Base-by-base conservation (phyloP, 2,888 invertebrate species). In the Phrixothrix hirtus region DNA sequence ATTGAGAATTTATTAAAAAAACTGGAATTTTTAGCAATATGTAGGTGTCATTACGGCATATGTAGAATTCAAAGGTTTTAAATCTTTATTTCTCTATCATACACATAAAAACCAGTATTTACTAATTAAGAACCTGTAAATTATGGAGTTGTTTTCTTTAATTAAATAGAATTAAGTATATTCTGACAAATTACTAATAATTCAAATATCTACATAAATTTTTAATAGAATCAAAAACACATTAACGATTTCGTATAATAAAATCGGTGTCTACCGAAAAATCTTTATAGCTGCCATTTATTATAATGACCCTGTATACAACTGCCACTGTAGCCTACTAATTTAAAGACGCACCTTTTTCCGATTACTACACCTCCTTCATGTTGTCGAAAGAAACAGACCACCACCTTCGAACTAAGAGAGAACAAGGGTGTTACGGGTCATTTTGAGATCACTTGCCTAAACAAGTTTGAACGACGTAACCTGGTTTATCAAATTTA, bases 401-500 rank as follows among this genome's bases (percentile, higher is more conserved):
- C n/a, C n/a, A n/a, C n/a, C n/a, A n/a, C n/a, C n/a, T n/a, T n/a
- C n/a, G 21, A 21, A 21, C 21, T 21, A 21, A 7, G 21, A n/a
- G n/a, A 21, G 21, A 5, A 21, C 21, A 21, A 21, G 21, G 21
- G 21, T 21, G 21, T 21, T 21, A 7, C 21, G 7, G 21, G 21
- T 21, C n/a, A n/a, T n/a, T n/a, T n/a, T n/a, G n/a, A n/a, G n/a
- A n/a, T n/a, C 7, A 7, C 21, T 21, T 21, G 7, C 7, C 21
- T 7, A 7, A 29, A 10, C 29, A 3, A 9, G 9, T 9, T 2
- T 9, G 29, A 29, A 7, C 29, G 10, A 32, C 38, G 41, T 55
- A 49, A 48, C 55, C 58, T 58, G 55, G 55, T 58, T 58, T 55
- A 55, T 55, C 55, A 48, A 55, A 55, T 58, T 55, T 58, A 55